A percentile compares a stretch with the other conserved stretches of the same genome.
These are phyloP conservation scores for Acanthornis magna DNA, from an alignment of 2,797 vertebrate genomes.

Conservation along the genomic window DNA sequence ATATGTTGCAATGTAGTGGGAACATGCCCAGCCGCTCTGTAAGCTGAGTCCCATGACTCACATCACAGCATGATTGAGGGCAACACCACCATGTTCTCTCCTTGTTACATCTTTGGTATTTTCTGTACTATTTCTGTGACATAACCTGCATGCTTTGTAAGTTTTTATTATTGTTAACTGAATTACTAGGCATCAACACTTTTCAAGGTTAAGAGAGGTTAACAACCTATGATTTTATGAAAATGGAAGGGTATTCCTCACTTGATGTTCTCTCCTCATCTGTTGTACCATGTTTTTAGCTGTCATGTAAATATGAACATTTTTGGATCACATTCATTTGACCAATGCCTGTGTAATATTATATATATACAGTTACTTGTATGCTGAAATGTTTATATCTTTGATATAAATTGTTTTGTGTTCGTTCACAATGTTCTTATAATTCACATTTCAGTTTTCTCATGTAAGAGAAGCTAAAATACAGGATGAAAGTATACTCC, in stretches of 20 bases:
- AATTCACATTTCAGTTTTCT: background rate
- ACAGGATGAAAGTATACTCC: background rate
- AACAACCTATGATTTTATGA: slow-evolving; percentile 5
- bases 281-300: background rate
- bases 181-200: slow-evolving; percentile 35
- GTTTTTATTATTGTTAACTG: slow-evolving; percentile 3
- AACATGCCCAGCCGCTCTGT: slow-evolving; percentile 31
- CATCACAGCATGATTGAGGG: slow-evolving; percentile 67
- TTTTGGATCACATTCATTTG: background rate
- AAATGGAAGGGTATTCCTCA: background rate
- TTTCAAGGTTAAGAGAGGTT: background rate
- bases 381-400: background rate
- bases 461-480: background rate
- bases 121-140: slow-evolving; percentile 46
- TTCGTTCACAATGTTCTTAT: background rate
- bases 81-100: slow-evolving; percentile 37
- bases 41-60: slow-evolving; percentile 49
- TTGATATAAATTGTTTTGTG: background rate
- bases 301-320: background rate
- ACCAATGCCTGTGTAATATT: background rate
- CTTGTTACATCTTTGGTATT: slow-evolving; percentile 32
- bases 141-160: slow-evolving; percentile 70
- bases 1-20: slow-evolving; percentile 69
- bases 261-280: background rate
- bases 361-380: background rate